These are phyloP conservation scores for Baryphthengus martii DNA, from an alignment of 2,113 vertebrate genomes.

Conservation along the genomic window DNA sequence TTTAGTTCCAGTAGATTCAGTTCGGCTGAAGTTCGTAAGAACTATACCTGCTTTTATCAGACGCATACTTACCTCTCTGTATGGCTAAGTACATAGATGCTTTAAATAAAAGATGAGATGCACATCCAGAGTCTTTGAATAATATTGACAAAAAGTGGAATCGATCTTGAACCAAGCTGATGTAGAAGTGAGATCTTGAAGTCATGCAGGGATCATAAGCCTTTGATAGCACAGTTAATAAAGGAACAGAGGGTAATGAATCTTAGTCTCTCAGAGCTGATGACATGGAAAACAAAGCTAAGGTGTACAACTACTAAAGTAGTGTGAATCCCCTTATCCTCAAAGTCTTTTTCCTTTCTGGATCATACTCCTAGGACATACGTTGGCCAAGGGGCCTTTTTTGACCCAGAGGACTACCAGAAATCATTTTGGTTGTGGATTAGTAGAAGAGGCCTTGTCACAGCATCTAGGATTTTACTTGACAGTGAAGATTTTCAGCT, in stretches of 20 bases:
- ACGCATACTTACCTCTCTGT: background rate
- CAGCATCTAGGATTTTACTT: conserved; percentile 1
- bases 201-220: conserved; percentile 48
- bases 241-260: conserved; percentile 55
- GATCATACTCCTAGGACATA: background rate
- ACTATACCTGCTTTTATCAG: background rate
- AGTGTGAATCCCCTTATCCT: conserved; percentile 2
- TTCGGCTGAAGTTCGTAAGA: background rate
- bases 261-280: conserved; percentile 32
- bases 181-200: conserved; percentile 61
- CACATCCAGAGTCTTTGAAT: conserved; percentile 66
- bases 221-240: conserved; percentile 68
- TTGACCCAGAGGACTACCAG: background rate
- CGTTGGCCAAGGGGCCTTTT: background rate
- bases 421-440: conserved; percentile 2
- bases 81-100: conserved; percentile 14
- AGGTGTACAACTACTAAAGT: conserved; percentile 22
- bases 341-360: background rate
- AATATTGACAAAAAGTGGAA: conserved; percentile 63
- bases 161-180: conserved; percentile 54
- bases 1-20: background rate
- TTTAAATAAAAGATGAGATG: conserved; percentile 73
- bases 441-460: background rate
- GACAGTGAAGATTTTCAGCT: conserved; percentile 25
- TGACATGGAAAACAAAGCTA: conserved; percentile 61